A percentile compares a stretch with the other conserved stretches of the same genome.
phyloP scores from a whole-genome alignment of 2,797 vertebrate species.

The Phoxinus dragarum region DNA sequence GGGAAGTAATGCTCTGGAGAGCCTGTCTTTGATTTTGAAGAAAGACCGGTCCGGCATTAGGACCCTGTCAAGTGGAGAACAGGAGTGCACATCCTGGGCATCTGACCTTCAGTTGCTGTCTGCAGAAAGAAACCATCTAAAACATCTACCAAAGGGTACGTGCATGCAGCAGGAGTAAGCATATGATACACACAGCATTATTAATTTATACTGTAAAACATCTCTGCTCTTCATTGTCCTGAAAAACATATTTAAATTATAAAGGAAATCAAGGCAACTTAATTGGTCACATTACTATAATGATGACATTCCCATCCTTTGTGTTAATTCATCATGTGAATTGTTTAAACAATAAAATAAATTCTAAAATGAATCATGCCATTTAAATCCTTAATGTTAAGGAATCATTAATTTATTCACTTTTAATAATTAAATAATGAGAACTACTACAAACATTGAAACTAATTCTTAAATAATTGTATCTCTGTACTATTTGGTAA shows the following conservation, averaged over 20 bases:
- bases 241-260: not conserved
- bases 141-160: conserved; percentile 80
- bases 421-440: not conserved
- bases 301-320: not conserved
- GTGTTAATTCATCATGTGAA: not conserved
- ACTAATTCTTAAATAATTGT: not conserved
- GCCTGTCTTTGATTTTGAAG: conserved; percentile 75
- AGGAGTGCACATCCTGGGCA: conserved; percentile 70
- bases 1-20: conserved; percentile 80
- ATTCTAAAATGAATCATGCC: not conserved
- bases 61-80: conserved; percentile 48
- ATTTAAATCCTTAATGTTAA: not conserved
- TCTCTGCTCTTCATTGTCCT: not conserved
- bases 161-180: not conserved
- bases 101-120: conserved; percentile 81
- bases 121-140: conserved; percentile 82
- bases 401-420: not conserved
- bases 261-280: not conserved
- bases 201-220: not conserved
- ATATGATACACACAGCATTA: not conserved
- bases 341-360: not conserved
- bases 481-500: not conserved
- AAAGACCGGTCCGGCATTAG: conserved; percentile 9
- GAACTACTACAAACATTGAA: not conserved
- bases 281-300: not conserved